Evolutionary conservation across 2,888 invertebrate species (phyloP), one percentile per base, ranked within the genome.

Genomic region (Coecobrya sp.): DNA sequence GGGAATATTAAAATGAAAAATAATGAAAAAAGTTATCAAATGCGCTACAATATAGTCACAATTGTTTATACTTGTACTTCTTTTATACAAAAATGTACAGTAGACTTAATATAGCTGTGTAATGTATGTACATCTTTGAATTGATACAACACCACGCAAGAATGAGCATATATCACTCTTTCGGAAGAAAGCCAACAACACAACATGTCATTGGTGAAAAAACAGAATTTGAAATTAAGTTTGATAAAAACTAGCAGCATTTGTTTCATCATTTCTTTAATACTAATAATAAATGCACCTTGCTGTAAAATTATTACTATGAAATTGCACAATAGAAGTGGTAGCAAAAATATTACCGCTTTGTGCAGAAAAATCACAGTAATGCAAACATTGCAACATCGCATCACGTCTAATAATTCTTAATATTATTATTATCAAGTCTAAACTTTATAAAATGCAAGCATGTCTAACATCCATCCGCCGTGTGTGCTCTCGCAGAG

Each of bases 1-100:
- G 84, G 84, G 89, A 89, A 89, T 84, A 84, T 81, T 55, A 81
- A 68, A 82, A 59, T 36, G 36, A 76, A 87, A 86, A 68, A 49
- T 68, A 86, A 49, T 52, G 49, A 49, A 68, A 85, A 73, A 87
- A 76, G 76, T 86, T 81, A 81, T 81, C 81, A 81, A 76, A 11
- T 81, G 49, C 25, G 13, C 49, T 16, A 16, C 16, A 36, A 27
- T 65, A 30, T 68, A 49, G 49, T 36, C 19, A 79, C 36, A 79
- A 79, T 36, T 36, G 36, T 7, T 27, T 70, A 1, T 36, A 52
- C 49, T 70, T 79, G 25, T 76, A 49, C 45, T 62, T 7, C 22
- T 62, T 1, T 3, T n/a, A 13, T 16, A 52, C 2, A 13, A 8
- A 52, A n/a, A n/a, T n/a, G n/a, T n/a, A n/a, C n/a, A n/a, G n/a